A percentile compares a stretch with the other conserved stretches of the same genome.
Evolutionary conservation across 2,113 vertebrate species (phyloP).

Genomic region (Melanocharis versteri): DNA sequence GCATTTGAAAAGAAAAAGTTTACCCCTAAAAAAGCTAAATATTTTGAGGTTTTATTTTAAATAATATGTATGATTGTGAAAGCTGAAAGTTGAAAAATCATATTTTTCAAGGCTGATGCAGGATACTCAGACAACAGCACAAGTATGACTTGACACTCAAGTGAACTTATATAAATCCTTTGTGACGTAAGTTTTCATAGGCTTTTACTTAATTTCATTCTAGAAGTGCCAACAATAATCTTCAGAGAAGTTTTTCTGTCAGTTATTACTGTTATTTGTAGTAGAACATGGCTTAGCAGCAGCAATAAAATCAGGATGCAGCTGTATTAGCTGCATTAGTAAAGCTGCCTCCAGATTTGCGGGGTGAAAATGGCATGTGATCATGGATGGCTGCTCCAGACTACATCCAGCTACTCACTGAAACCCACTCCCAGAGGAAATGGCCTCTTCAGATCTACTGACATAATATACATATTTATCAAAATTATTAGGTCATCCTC

Average conservation of each 20-base stretch:
- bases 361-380: background rate
- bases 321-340: background rate
- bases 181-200: background rate
- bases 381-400: accelerated
- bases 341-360: background rate
- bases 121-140: background rate
- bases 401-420: background rate
- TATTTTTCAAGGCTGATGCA: background rate
- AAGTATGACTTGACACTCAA: background rate
- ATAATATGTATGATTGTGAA: background rate
- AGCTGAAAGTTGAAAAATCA: background rate
- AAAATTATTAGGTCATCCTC: background rate
- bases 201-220: background rate
- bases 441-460: background rate
- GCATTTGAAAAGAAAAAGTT: background rate
- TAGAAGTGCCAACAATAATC: background rate
- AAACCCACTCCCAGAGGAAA: background rate
- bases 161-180: background rate
- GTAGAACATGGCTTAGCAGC: background rate
- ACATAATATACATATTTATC: background rate
- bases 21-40: background rate
- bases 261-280: background rate
- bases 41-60: background rate
- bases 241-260: background rate
- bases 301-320: background rate